Conservation (phyloP, 2,797 vertebrate species). For the Anabacerthia variegaticeps region DNA sequence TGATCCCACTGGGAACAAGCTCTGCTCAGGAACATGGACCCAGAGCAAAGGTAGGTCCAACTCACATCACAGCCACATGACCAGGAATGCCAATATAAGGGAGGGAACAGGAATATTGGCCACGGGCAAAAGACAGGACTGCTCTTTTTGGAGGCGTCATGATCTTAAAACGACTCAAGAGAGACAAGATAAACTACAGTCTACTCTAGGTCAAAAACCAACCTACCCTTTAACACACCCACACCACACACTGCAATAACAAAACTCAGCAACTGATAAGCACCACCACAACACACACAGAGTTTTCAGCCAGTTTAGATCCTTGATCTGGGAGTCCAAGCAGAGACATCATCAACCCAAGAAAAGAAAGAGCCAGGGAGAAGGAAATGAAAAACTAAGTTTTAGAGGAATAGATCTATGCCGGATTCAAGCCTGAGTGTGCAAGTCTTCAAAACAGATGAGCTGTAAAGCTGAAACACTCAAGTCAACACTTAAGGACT, state of each 20-base stretch:
- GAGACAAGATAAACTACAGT: neutral
- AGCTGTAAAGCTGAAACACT: neutral
- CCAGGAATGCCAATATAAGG: rapidly evolving
- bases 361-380: neutral
- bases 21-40: neutral
- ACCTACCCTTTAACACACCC: neutral
- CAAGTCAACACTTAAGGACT: neutral
- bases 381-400: neutral
- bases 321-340: neutral
- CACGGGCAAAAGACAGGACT: neutral
- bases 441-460: neutral
- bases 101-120: neutral
- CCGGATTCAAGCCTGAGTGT: neutral
- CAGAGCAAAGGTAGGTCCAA: conserved; percentile 23
- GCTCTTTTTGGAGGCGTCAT: rapidly evolving
- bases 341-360: neutral
- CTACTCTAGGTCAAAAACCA: neutral
- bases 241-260: neutral
- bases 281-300: neutral
- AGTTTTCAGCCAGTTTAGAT: neutral
- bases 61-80: neutral
- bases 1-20: neutral
- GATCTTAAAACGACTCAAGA: neutral
- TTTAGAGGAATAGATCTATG: neutral
- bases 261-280: neutral